Evolutionary conservation across 2,797 vertebrate species (phyloP).

Genomic region (Oophaga sylvatica): DNA sequence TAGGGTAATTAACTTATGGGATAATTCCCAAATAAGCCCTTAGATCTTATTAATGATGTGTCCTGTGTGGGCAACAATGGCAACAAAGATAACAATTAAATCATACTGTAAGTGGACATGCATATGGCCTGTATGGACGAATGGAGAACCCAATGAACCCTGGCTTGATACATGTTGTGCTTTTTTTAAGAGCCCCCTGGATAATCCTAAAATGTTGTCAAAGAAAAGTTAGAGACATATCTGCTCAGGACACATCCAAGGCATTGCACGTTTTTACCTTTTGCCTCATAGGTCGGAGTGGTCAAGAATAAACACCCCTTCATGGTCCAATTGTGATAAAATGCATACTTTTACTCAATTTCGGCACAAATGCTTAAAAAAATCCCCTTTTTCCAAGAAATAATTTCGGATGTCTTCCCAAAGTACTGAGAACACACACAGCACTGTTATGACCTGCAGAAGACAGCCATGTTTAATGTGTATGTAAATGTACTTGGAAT

Average conservation of each 20-base stretch:
- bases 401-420: not conserved
- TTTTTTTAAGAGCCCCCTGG: not conserved
- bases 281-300: not conserved
- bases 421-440: conserved; percentile 10
- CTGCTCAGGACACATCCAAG: not conserved
- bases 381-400: not conserved
- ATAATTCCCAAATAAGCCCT: not conserved
- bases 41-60: no score
- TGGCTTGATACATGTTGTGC: no score
- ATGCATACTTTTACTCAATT: not conserved
- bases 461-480: conserved; percentile 48
- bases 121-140: no score
- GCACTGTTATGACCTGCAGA: conserved; percentile 23
- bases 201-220: not conserved
- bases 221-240: not conserved
- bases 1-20: not conserved
- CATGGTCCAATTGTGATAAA: no score
- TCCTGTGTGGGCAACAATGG: no score
- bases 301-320: no score
- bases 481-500: conserved; percentile 56
- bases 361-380: not conserved
- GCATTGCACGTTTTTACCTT: not conserved
- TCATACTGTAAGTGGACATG: no score
- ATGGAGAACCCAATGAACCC: no score
- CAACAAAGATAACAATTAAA: no score